Conservation (phyloP, 2,113 vertebrate species). For the Erpornis zantholeuca region DNA sequence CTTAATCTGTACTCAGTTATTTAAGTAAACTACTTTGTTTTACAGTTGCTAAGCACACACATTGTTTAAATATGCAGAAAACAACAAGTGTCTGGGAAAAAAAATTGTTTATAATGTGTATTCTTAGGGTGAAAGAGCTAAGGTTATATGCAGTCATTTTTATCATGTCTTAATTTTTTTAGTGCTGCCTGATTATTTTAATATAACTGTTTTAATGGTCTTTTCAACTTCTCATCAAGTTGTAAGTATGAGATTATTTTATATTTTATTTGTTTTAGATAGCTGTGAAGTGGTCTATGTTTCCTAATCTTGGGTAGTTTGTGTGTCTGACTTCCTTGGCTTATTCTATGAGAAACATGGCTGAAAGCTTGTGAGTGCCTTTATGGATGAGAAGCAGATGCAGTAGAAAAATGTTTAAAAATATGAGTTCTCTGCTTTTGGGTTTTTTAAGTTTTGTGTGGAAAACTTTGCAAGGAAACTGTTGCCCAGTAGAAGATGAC, state of each 20-base stretch:
- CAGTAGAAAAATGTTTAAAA: not conserved
- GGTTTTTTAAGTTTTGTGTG: not conserved
- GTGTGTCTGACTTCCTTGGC: not conserved
- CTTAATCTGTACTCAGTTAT: not conserved
- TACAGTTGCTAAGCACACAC: not conserved
- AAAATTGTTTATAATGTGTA: not conserved
- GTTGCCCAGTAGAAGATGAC: not conserved
- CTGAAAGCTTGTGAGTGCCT: not conserved
- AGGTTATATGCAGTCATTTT: not conserved
- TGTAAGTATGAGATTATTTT: not conserved
- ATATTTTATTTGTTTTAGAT: not conserved
- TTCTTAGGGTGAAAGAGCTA: not conserved
- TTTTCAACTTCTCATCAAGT: not conserved
- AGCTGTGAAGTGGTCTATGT: not conserved
- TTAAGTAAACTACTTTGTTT: not conserved
- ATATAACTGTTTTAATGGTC: not conserved
- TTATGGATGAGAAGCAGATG: not conserved
- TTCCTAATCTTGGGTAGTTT: not conserved
- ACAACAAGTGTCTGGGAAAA: not conserved
- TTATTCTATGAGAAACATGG: not conserved
- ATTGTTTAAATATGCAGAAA: constrained; percentile 36
- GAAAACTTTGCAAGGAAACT: not conserved
- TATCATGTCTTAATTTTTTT: not conserved
- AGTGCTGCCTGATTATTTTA: not conserved
- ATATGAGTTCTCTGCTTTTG: not conserved